phyloP scores from a whole-genome alignment of 2,797 vertebrate genomes.

The Pelodytes ibericus region DNA sequence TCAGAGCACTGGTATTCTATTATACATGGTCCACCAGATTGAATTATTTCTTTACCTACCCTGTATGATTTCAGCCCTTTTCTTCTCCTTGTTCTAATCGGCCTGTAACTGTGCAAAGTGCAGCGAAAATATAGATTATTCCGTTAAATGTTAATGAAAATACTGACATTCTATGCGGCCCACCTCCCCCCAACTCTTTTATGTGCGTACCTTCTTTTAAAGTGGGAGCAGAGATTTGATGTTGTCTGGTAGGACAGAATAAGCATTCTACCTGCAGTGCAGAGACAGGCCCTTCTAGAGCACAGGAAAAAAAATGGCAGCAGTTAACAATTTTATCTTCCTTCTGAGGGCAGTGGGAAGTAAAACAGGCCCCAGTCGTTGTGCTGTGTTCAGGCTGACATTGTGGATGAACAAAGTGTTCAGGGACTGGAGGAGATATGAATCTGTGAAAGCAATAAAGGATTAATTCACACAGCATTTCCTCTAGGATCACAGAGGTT shows the following conservation, averaged over 20 bases:
- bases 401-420: slow-evolving; percentile 51
- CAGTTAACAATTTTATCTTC: slow-evolving; percentile 46
- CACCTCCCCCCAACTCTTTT: not conserved
- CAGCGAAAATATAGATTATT: not conserved
- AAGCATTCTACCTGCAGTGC: slow-evolving; percentile 9
- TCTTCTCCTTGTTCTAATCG: not conserved
- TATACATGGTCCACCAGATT: no score
- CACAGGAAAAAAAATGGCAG: slow-evolving; percentile 28
- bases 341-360: slow-evolving; percentile 39
- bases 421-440: slow-evolving; percentile 49
- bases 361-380: slow-evolving; percentile 19
- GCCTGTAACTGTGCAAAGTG: not conserved
- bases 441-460: slow-evolving; percentile 56
- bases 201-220: not conserved
- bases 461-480: slow-evolving; percentile 54
- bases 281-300: not conserved
- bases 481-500: slow-evolving; percentile 48
- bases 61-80: no score
- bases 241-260: not conserved
- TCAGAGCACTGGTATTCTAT: no score
- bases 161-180: not conserved
- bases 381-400: slow-evolving; percentile 43
- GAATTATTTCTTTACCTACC: no score
- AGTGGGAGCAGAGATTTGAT: not conserved
- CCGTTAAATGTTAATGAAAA: not conserved